A percentile compares a stretch with the other conserved stretches of the same genome.
These are phyloP conservation scores for Lepeophtheirus nordmannii DNA, from an alignment of 2,888 invertebrate genomes.

Conservation along the genomic window DNA sequence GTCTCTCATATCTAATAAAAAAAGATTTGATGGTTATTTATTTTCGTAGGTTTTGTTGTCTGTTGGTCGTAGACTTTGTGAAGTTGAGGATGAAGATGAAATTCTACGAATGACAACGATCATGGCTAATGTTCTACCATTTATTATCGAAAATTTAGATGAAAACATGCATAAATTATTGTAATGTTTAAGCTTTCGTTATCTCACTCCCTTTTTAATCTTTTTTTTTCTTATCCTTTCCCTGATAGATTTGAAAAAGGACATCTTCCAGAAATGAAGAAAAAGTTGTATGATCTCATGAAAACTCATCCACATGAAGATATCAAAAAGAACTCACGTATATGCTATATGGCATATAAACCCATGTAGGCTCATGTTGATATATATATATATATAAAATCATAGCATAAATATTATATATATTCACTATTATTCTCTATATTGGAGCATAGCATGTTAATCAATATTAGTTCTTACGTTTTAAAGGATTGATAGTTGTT, in stretches of 20 bases:
- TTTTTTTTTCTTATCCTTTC: too few species aligned
- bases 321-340: conserved; percentile 5
- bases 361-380: background rate
- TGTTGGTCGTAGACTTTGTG: background rate
- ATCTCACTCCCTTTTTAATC: background rate
- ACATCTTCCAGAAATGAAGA: background rate
- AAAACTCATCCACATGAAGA: conserved; percentile 6
- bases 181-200: background rate
- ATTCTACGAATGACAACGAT: background rate
- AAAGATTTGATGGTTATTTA: background rate
- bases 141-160: background rate
- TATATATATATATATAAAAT: too few species aligned
- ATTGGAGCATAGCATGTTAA: too few species aligned
- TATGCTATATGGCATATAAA: background rate
- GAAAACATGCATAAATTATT: background rate
- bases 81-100: background rate
- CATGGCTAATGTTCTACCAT: background rate
- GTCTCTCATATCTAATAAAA: background rate
- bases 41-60: background rate
- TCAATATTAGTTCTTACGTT: too few species aligned
- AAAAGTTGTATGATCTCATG: conserved; percentile 7
- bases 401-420: too few species aligned
- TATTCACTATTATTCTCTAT: too few species aligned
- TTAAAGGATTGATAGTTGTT: too few species aligned
- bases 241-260: background rate